Conservation (phyloP, 1,140 invertebrate genomes). For the Drosophila kohkoa region DNA sequence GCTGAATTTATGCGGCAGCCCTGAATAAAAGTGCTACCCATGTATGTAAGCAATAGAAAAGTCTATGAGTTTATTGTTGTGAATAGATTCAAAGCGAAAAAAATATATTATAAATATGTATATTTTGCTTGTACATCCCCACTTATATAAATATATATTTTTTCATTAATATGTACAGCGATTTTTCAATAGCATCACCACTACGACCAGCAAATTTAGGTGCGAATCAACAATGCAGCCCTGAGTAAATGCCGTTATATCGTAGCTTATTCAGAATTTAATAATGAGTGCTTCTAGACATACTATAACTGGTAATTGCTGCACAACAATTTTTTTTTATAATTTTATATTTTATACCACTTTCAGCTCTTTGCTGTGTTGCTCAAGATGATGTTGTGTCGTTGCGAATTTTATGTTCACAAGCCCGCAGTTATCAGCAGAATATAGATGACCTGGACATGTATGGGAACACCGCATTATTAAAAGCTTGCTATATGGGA, state of each 20-base stretch:
- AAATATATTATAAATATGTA: too few species aligned
- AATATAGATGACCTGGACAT: constrained; percentile 65
- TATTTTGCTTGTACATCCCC: too few species aligned
- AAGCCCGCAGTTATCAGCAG: constrained; percentile 41
- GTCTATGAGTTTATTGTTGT: too few species aligned
- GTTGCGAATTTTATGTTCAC: constrained; percentile 62
- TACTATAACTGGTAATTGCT: constrained; percentile 58
- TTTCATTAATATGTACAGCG: too few species aligned
- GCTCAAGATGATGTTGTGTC: constrained; percentile 57
- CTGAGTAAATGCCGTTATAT: not conserved
- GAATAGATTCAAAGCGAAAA: too few species aligned
- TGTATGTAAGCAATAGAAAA: not conserved
- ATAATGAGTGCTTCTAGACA: constrained; percentile 36
- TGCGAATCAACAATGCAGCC: not conserved
- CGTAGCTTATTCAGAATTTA: not conserved
- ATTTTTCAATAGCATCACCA: too few species aligned
- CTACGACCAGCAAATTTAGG: too few species aligned
- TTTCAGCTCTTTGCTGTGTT: constrained; percentile 64
- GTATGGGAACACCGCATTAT: constrained; percentile 77
- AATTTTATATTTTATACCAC: not conserved
- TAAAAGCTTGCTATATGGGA: constrained; percentile 78
- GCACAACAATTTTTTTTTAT: not conserved
- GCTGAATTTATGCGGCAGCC: constrained; percentile 6
- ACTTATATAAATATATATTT: too few species aligned
- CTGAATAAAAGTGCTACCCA: constrained; percentile 44